Evolutionary conservation across 2,113 vertebrate genomes (phyloP), one percentile per base, ranked within the genome.

Genomic region (Poecilia latipinna): DNA sequence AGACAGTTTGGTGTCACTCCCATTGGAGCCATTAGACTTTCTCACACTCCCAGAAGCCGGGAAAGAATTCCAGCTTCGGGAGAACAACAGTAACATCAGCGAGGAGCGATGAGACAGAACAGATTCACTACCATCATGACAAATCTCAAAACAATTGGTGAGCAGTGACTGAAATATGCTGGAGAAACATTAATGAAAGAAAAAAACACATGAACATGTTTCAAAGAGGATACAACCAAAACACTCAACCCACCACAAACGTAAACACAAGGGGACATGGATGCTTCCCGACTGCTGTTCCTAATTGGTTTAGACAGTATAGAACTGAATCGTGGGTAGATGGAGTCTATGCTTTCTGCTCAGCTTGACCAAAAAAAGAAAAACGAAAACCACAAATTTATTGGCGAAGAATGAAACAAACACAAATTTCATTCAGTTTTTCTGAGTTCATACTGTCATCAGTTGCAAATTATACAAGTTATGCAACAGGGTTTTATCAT

Each of bases 1-100:
- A 93, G 92, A 88, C 90, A 89, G 86, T 89, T 92, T 93, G 91
- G 91, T 93, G 91, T 93, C 93, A 91, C 88, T 93, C 91, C 91
- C 90, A 87, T 81, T 89, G 91, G 91, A 92, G 87, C 88, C 88
- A 88, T 94, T 94, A 90, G 86, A 80, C 76, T 82, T 78, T 76
- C 88, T 90, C 80, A 85, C 90, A 77, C 88, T 87, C 79, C 69
- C 85, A 83, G 83, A 89, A 87, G 83, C 87, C 73, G 85, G 63
- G 74, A 84, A 65, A 82, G 82, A 74, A 65, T 82, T 79, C 44
- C 72, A 84, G 79, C 82, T 82, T 54, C 0, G 22, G 75, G 31
- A 67, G 70, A 80, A 33, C 60, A 66, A 24, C 13, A 22, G 72
- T n/a, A 74, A 26, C 71, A 78, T 65, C 54, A 61, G 33, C 12